phyloP scores from a whole-genome alignment of 2,797 vertebrate genomes.

The Poecilia picta region DNA sequence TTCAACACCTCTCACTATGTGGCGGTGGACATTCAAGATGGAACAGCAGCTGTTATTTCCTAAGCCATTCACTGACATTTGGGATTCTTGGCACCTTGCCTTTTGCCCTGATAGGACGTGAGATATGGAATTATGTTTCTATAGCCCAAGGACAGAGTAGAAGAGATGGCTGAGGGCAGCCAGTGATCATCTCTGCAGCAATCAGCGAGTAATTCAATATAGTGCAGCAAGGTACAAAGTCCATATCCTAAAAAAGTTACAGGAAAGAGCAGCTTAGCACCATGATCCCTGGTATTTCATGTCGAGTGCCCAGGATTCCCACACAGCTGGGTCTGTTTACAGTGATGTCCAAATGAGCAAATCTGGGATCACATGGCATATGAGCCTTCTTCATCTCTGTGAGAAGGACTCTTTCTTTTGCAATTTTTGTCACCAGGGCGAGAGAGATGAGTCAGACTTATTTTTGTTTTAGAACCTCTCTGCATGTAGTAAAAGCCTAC shows the following conservation, averaged over 20 bases:
- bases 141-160: slow-evolving; percentile 55
- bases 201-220: slow-evolving; percentile 42
- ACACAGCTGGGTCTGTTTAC: slow-evolving; percentile 19
- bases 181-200: slow-evolving; percentile 18
- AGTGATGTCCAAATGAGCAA: slow-evolving; percentile 9
- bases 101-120: slow-evolving; percentile 42
- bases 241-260: slow-evolving; percentile 3
- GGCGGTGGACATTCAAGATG: slow-evolving; percentile 71
- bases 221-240: slow-evolving; percentile 32
- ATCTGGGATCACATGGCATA: slow-evolving; percentile 27
- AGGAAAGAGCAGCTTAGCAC: slow-evolving; percentile 25
- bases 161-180: slow-evolving; percentile 14
- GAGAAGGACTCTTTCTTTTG: slow-evolving; percentile 35
- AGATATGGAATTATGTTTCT: slow-evolving; percentile 29
- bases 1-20: slow-evolving; percentile 68
- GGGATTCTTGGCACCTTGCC: slow-evolving; percentile 61
- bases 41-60: slow-evolving; percentile 76
- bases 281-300: slow-evolving; percentile 16
- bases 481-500: slow-evolving; percentile 44
- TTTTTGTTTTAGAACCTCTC: slow-evolving; percentile 48
- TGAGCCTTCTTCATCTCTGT: slow-evolving; percentile 26
- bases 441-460: slow-evolving; percentile 53
- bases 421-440: slow-evolving; percentile 50
- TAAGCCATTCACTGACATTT: slow-evolving; percentile 72
- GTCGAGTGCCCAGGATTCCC: slow-evolving; percentile 12